Base-by-base conservation (phyloP, 2,797 vertebrate species). In the Typhlichthys eigenmanni region DNA sequence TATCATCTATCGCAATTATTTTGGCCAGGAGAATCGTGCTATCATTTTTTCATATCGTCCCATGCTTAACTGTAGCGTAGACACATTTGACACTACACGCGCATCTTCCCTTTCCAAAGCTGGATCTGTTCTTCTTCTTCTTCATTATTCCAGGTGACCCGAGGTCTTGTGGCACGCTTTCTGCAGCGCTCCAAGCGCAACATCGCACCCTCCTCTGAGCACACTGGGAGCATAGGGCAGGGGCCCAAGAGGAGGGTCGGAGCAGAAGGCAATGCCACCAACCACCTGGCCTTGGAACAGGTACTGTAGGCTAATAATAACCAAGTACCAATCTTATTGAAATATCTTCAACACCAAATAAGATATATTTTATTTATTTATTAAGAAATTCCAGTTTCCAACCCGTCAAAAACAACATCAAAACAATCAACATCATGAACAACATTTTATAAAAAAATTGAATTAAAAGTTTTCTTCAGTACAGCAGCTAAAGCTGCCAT, bases 131-230 rank as follows among this genome's bases (percentile, higher is more conserved):
- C 4, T 48, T 12, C 12, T 48, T 12, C 12, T 50, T n/a, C 50
- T n/a, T 46, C 57, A 50, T 43, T 53, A 49, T 47, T 14, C 62
- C 74, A 94, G 93, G 92, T 94, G 65, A 96, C 96, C 62, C 93
- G 95, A 0, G 94, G 91, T 64, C 84, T 98, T 69, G 90, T 99
- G 85, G 95, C 96, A 73, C 93, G 96, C 71, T 96, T 98, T 82
- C 89, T 99, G 74, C 95, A 96, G 78, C 93, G 96, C 62, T 98
- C 96, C 72, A 96, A 93, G 75, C 93, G 95, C 72, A 94, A 94
- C 79, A 85, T 91, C 1, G 83, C 85, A 0, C 85, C 88, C 0
- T 77, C 93, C 1, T 14, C 62, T 0, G 95, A 96, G 17, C 85
- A 84, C 60, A 62, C 81, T 9, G 93, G 89, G 66, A 91, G 63